These are phyloP conservation scores for Drosophila leonis DNA, from an alignment of 2,888 invertebrate genomes.

Conservation along the genomic window DNA sequence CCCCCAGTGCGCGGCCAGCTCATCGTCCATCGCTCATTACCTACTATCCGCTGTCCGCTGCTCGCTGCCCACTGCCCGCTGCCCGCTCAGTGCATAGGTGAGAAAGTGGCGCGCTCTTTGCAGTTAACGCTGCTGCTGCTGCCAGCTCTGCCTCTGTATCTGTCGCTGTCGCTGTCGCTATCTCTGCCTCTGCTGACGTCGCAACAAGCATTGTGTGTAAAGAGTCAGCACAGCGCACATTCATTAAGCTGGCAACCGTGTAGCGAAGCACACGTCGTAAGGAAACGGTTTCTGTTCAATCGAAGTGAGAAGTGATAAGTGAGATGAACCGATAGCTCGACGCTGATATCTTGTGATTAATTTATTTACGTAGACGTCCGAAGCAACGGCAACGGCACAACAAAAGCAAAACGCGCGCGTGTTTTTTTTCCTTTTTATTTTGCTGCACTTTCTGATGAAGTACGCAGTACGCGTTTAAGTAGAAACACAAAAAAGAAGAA, in stretches of 20 bases:
- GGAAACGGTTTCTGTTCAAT: slow-evolving; percentile 26
- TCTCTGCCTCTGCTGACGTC: slow-evolving; percentile 30
- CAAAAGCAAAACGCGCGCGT: slow-evolving; percentile 26
- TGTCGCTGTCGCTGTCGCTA: slow-evolving; percentile 1
- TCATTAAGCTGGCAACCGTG: slow-evolving; percentile 69
- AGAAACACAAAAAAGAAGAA: not conserved
- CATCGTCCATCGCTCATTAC: slow-evolving; percentile 44
- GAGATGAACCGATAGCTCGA: slow-evolving; percentile 70
- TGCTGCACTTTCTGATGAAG: slow-evolving; percentile 31
- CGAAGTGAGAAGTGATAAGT: slow-evolving; percentile 40
- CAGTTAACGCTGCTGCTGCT: slow-evolving; percentile 23
- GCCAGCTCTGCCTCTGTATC: slow-evolving; percentile 1
- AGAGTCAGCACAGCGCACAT: slow-evolving; percentile 51
- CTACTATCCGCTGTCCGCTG: slow-evolving; percentile 10
- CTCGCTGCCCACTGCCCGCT: not conserved
- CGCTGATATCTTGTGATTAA: slow-evolving; percentile 68
- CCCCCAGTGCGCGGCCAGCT: slow-evolving; percentile 64
- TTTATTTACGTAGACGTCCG: slow-evolving; percentile 39
- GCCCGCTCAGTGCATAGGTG: slow-evolving; percentile 32
- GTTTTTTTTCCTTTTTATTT: slow-evolving; percentile 26
- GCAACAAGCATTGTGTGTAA: slow-evolving; percentile 64
- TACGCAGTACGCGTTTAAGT: slow-evolving; percentile 53
- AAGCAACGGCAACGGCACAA: slow-evolving; percentile 16
- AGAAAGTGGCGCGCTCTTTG: slow-evolving; percentile 55
- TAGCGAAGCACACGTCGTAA: slow-evolving; percentile 54